Evolutionary conservation across 2,113 vertebrate species (phyloP).

Genomic region (Fulmarus glacialis): DNA sequence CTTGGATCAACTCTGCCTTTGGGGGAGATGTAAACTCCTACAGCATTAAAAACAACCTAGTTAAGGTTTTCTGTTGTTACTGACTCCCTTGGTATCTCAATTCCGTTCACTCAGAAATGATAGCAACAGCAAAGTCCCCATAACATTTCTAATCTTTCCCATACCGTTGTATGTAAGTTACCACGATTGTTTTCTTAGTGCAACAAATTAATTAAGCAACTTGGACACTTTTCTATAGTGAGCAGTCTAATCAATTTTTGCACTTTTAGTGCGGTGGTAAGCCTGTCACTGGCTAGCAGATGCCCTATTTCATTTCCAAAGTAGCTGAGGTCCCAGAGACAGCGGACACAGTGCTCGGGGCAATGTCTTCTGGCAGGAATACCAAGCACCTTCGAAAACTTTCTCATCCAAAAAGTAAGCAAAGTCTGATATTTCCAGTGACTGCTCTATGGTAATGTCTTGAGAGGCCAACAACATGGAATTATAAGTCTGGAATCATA

Average conservation of each 20-base stretch:
- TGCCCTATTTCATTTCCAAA: not conserved
- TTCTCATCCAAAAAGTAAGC: not conserved
- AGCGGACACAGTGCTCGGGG: not conserved
- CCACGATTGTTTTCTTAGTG: not conserved
- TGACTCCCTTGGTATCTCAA: not conserved
- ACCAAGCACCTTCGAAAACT: not conserved
- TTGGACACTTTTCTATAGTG: not conserved
- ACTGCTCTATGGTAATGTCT: accelerated
- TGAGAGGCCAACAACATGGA: not conserved
- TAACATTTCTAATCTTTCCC: not conserved
- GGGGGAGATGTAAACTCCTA: not conserved
- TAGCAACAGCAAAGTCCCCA: not conserved
- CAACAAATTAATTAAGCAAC: not conserved
- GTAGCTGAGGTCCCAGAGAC: not conserved
- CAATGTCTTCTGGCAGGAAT: not conserved
- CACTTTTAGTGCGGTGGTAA: not conserved
- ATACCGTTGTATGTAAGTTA: not conserved
- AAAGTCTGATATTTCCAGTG: not conserved
- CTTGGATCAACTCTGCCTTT: not conserved
- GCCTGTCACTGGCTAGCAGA: not conserved
- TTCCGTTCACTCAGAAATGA: not conserved
- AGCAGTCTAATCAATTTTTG: not conserved
- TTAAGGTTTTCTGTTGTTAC: not conserved
- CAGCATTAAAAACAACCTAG: not conserved
- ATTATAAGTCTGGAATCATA: not conserved